Conservation (phyloP, 2,113 vertebrate genomes). For the Crotalus horridus region DNA sequence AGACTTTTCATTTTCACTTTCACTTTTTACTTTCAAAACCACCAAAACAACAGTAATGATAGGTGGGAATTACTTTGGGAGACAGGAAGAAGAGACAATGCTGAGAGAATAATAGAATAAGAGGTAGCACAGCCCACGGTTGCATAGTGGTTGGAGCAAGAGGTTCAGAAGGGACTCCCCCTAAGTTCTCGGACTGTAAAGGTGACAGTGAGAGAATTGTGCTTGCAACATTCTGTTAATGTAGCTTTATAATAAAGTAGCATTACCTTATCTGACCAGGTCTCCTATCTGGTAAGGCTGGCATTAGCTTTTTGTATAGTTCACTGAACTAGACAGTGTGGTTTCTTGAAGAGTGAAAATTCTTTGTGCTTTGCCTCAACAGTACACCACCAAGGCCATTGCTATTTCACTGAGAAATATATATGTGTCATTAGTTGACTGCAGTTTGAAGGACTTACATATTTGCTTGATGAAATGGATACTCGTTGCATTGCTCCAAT, state of each 20-base stretch:
- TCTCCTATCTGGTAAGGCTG: not conserved
- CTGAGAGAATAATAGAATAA: not conserved
- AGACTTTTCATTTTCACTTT: not conserved
- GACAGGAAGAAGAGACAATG: not conserved
- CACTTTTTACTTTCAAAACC: not conserved
- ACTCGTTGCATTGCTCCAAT: not conserved
- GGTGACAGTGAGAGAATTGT: not conserved
- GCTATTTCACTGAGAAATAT: conserved; percentile 12
- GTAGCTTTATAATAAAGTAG: not conserved
- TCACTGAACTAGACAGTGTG: not conserved
- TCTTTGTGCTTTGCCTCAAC: conserved; percentile 11
- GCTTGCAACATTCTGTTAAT: not conserved
- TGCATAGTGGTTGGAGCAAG: not conserved
- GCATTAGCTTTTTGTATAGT: not conserved
- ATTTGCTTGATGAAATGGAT: not conserved
- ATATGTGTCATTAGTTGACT: not conserved
- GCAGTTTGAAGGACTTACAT: not conserved
- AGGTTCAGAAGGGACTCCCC: not conserved
- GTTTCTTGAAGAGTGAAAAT: not conserved
- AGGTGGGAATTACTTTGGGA: not conserved
- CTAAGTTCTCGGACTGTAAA: not conserved
- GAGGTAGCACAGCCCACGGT: not conserved
- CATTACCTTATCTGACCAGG: not conserved
- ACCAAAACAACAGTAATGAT: not conserved
- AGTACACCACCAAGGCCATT: not conserved